Percentiles rank a stretch among this genome's conserved stretches.
Evolutionary conservation across 2,797 vertebrate species (phyloP).

Genomic region (Gallinago solitaria): DNA sequence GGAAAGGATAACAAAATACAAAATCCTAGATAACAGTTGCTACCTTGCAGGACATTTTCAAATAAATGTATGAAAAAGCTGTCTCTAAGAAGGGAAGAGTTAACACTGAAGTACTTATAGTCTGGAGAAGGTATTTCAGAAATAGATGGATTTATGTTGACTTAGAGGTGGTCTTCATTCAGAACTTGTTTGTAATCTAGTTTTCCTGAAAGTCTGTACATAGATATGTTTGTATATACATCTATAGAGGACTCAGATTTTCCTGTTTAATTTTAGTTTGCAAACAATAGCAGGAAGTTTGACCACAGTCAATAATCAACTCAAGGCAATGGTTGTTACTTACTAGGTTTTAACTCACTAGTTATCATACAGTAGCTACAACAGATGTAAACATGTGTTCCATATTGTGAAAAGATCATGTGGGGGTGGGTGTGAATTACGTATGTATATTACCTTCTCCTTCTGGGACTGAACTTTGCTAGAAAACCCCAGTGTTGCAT

Average conservation of each 20-base stretch:
- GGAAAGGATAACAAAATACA: neutral
- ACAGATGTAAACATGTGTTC: neutral
- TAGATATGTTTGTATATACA: neutral
- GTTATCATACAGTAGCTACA: neutral
- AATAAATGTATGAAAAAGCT: neutral
- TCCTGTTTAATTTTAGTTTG: slow-evolving; percentile 4
- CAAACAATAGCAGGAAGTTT: slow-evolving; percentile 25
- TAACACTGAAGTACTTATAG: neutral
- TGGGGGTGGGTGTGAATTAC: neutral
- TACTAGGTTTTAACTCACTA: neutral
- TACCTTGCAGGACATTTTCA: neutral
- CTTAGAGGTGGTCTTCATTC: neutral
- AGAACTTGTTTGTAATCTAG: neutral
- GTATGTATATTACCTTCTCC: neutral
- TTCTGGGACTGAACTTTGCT: neutral
- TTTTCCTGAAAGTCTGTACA: neutral
- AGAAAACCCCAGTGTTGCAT: neutral
- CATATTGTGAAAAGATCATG: neutral
- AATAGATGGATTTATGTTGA: neutral
- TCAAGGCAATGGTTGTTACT: neutral
- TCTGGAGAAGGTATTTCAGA: neutral
- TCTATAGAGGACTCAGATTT: neutral
- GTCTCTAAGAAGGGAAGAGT: neutral
- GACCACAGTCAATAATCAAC: neutral
- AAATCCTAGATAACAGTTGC: neutral